These are phyloP conservation scores for Suillia variegata DNA, from an alignment of 2,888 invertebrate genomes.

Conservation along the genomic window DNA sequence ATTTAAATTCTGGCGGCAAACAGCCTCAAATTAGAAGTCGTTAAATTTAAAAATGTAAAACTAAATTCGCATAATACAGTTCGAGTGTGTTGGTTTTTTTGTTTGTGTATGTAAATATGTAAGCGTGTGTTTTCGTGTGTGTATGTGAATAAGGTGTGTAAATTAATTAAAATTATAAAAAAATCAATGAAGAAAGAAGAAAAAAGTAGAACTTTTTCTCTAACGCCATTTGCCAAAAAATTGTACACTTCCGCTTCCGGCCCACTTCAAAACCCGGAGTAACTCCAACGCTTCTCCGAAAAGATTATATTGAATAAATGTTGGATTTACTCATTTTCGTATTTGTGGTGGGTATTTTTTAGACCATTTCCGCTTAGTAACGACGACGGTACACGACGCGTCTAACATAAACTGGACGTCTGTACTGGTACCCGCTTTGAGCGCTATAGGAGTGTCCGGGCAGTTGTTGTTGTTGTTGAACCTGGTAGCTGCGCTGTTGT, in stretches of 20 bases:
- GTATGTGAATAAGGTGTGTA: not conserved
- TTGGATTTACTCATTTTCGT: too few species aligned
- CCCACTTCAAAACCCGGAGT: too few species aligned
- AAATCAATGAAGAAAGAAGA: not conserved
- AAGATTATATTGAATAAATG: too few species aligned
- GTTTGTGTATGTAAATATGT: not conserved
- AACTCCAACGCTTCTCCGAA: too few species aligned
- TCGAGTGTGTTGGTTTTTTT: slow-evolving; percentile 4
- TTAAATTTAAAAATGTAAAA: slow-evolving; percentile 13
- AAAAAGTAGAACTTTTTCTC: not conserved
- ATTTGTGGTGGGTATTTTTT: too few species aligned
- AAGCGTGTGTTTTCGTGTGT: not conserved
- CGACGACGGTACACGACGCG: slow-evolving; percentile 47
- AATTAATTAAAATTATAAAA: not conserved
- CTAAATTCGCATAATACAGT: slow-evolving; percentile 30
- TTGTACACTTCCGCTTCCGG: too few species aligned
- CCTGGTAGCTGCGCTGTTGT: not conserved
- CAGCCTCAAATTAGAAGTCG: not conserved
- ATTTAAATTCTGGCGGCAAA: too few species aligned
- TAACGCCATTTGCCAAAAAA: too few species aligned
- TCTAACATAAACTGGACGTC: slow-evolving; percentile 54
- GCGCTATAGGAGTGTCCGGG: slow-evolving; percentile 44
- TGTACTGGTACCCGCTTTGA: slow-evolving; percentile 52
- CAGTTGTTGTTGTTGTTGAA: slow-evolving; percentile 16
- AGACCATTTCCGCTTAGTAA: slow-evolving; percentile 14